These are phyloP conservation scores for Gobiocypris rarus DNA, from an alignment of 2,113 vertebrate genomes.

Conservation along the genomic window DNA sequence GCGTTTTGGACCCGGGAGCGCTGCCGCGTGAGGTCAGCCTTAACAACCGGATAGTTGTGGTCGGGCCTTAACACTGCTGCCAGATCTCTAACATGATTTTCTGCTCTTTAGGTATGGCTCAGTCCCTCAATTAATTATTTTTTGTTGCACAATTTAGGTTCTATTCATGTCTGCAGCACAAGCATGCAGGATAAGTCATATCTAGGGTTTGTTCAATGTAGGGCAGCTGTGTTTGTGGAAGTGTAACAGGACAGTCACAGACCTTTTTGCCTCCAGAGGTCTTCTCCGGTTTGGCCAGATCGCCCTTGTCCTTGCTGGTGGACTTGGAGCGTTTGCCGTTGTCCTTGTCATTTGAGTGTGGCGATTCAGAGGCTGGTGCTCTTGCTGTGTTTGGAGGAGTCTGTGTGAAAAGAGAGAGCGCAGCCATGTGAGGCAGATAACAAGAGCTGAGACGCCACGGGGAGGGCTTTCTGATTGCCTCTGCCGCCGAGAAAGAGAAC, in stretches of 20 bases:
- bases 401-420: slow-evolving; percentile 66
- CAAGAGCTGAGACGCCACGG: neutral
- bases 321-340: slow-evolving; percentile 93
- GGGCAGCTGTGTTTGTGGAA: neutral
- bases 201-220: neutral
- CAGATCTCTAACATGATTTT: no score
- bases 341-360: slow-evolving; percentile 89
- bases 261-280: slow-evolving; percentile 95
- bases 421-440: slow-evolving; percentile 26
- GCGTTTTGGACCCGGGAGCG: no score
- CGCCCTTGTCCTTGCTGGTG: slow-evolving; percentile 94
- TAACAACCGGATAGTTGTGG: no score
- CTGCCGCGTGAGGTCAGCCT: no score
- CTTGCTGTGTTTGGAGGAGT: slow-evolving; percentile 91
- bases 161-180: no score
- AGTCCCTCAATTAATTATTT: no score
- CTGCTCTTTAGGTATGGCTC: no score
- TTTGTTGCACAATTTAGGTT: no score
- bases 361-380: slow-evolving; percentile 94
- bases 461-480: slow-evolving; percentile 66
- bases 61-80: no score
- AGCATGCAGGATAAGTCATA: no score
- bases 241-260: neutral
- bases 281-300: slow-evolving; percentile 92
- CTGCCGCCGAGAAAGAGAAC: slow-evolving; percentile 43